phyloP scores from a whole-genome alignment of 2,113 vertebrate species.

The Notarius lentiginosus region DNA sequence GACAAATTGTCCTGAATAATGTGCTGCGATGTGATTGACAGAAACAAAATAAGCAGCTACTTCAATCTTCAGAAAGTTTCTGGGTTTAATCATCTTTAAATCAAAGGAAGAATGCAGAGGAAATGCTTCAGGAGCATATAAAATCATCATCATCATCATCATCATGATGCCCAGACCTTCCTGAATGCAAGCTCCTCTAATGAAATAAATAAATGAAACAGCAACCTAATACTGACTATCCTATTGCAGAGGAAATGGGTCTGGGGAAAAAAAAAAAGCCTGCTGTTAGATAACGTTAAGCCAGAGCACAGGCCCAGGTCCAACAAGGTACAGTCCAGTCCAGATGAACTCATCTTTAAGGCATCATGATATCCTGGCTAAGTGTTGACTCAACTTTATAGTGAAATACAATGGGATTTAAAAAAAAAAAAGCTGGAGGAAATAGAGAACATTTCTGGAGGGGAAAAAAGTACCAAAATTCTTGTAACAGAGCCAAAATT shows the following conservation, averaged over 20 bases:
- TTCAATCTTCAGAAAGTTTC: not conserved
- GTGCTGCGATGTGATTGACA: not conserved
- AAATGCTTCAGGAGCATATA: slow-evolving; percentile 32
- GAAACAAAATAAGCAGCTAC: not conserved
- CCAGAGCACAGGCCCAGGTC: slow-evolving; percentile 29
- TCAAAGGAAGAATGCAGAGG: slow-evolving; percentile 27
- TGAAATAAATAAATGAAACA: slow-evolving; percentile 53
- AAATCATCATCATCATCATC: slow-evolving; percentile 3
- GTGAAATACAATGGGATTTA: not conserved
- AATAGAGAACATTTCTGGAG: not conserved
- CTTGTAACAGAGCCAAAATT: slow-evolving; percentile 13
- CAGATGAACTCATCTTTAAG: slow-evolving; percentile 18
- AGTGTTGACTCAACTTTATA: not conserved
- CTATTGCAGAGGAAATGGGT: slow-evolving; percentile 51
- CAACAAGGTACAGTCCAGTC: slow-evolving; percentile 29
- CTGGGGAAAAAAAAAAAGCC: slow-evolving; percentile 42
- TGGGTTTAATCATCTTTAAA: not conserved
- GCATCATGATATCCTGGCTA: not conserved
- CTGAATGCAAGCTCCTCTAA: slow-evolving; percentile 45
- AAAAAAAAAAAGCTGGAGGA: not conserved
- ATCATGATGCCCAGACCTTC: slow-evolving; percentile 36
- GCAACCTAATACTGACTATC: slow-evolving; percentile 52
- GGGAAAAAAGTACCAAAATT: not conserved
- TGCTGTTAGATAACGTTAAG: slow-evolving; percentile 47
- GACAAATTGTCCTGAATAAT: not conserved